Evolutionary conservation across 1,140 invertebrate genomes (phyloP).

Genomic region (Branchinecta lindahli): DNA sequence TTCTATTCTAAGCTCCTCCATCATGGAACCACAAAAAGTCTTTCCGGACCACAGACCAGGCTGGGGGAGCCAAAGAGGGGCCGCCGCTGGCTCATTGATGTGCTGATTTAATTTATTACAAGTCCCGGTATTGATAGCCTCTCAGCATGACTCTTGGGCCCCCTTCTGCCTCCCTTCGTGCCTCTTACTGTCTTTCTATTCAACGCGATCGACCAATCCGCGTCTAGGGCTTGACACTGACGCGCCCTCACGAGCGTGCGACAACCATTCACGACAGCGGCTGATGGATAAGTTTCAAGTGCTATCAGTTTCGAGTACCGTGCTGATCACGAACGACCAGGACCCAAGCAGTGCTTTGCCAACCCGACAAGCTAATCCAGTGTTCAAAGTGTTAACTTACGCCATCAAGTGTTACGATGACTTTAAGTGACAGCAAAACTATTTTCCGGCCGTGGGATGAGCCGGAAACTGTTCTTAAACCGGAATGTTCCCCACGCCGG

Average conservation of each 20-base stretch:
- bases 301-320: background rate
- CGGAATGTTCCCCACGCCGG: no score
- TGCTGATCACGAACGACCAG: background rate
- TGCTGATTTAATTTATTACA: conserved; percentile 11
- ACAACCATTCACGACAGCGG: background rate
- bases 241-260: conserved; percentile 1
- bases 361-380: no score
- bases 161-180: background rate
- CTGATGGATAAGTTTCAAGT: background rate
- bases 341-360: no score
- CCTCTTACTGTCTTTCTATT: conserved; percentile 6
- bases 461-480: background rate
- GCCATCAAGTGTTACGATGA: background rate
- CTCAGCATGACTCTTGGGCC: conserved; percentile 1
- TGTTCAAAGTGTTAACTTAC: no score
- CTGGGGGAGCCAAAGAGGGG: background rate
- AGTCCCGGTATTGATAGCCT: background rate
- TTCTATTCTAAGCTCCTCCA: conserved; percentile 10
- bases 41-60: conserved; percentile 7
- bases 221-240: background rate
- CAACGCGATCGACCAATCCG: background rate
- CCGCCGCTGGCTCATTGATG: background rate
- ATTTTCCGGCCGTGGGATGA: conserved; percentile 2
- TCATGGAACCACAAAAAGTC: conserved; percentile 10
- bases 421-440: background rate